Base-by-base conservation (phyloP, 2,113 vertebrate genomes). In the Dolichotis patagonum region DNA sequence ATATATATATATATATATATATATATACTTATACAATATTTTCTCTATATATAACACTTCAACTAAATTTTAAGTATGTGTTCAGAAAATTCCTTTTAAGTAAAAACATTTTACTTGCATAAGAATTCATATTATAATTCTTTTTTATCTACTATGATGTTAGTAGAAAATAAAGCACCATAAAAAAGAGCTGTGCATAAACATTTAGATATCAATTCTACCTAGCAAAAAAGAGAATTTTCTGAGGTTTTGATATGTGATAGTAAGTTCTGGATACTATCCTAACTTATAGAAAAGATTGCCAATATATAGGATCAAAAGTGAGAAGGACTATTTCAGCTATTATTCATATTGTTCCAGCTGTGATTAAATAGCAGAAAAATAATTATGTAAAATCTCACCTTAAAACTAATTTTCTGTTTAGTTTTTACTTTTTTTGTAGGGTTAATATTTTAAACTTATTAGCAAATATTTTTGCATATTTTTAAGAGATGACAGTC, bases 191-290 rank as follows among this genome's bases (percentile, higher is more conserved):
- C 38, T 67, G 9, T 49, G 0, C 35, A 9, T 84, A 56, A 95
- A 54, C 28, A 46, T 19, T 54, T 41, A 85, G 8, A 52, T 19
- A 1, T 71, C 28, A 91, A 3, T 30, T 90, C 11, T 82, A 1
- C 7, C 14, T 43, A 1, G 62, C 4, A 46, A 16, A 77, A 30
- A 26, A 88, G 0, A 63, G 3, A 81, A 94, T n/a, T 85, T 73
- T 30, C 1, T n/a, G 8, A 5, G 5, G 3, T 41, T 46, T 2
- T 7, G 54, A 20, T 2, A 30, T 13, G 49, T 30, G 8, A 28
- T 1, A 38, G 3, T 46, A 85, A 60, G 91, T 89, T 65, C 20
- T 62, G 5, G 8, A n/a, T 56, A 0, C 19, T 67, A 0, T 26
- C 32, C 26, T 52, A 24, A 88, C 7, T 58, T 38, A 58, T 38